phyloP scores from a whole-genome alignment of 2,797 vertebrate species.

The Falco cherrug region DNA sequence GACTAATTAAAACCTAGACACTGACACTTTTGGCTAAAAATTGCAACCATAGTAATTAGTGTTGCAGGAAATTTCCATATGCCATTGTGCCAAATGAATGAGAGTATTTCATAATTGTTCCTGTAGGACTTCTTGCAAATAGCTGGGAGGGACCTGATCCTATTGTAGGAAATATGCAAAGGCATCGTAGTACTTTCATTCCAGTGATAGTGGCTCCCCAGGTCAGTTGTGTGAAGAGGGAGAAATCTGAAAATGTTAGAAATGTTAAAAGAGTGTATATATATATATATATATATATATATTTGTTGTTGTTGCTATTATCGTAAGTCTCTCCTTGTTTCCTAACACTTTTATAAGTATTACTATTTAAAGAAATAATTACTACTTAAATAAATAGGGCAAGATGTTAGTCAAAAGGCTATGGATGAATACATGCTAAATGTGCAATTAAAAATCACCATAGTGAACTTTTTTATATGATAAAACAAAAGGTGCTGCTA shows the following conservation, averaged over 20 bases:
- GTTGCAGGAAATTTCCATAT: slow-evolving; percentile 75
- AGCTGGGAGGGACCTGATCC: slow-evolving; percentile 66
- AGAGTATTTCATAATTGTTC: slow-evolving; percentile 77
- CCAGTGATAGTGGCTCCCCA: background rate
- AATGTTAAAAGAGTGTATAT: too few relatives aligned
- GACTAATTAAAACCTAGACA: slow-evolving; percentile 81
- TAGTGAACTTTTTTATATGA: background rate
- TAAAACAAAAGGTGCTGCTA: slow-evolving; percentile 19
- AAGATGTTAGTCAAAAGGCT: slow-evolving; percentile 42
- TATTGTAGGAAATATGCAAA: slow-evolving; percentile 65
- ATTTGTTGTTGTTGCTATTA: background rate
- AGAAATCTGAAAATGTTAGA: background rate
- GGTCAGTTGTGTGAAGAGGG: background rate
- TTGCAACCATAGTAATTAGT: slow-evolving; percentile 78
- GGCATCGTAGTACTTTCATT: slow-evolving; percentile 18
- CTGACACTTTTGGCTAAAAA: slow-evolving; percentile 80
- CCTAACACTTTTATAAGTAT: slow-evolving; percentile 28
- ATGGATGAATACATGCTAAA: slow-evolving; percentile 24
- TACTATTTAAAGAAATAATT: background rate
- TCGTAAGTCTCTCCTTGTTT: slow-evolving; percentile 12
- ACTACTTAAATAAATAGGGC: background rate
- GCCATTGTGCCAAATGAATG: slow-evolving; percentile 79
- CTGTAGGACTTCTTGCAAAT: slow-evolving; percentile 74
- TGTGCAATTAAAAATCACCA: slow-evolving; percentile 48
- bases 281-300: too few relatives aligned